Evolutionary conservation across 2,888 invertebrate species (phyloP).

Genomic region (Orchesellides sinensis): DNA sequence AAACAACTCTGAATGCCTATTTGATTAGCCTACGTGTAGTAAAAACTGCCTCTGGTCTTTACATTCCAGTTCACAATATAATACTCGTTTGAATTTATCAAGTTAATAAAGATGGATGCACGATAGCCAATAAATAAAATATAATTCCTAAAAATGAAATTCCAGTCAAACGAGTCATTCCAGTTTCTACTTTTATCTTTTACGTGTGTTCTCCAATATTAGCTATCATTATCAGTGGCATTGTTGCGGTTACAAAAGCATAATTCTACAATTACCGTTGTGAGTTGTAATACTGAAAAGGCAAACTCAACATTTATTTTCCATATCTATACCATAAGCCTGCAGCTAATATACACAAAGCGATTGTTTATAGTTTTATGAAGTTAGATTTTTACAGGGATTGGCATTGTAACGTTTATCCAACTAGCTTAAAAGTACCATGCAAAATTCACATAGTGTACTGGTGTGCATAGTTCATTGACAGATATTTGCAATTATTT

Average conservation of each 20-base stretch:
- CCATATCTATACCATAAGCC: no score
- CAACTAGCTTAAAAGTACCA: no score
- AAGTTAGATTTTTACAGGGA: no score
- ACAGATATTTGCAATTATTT: no score
- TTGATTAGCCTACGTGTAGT: no score
- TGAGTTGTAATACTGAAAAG: background rate
- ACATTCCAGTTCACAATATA: background rate
- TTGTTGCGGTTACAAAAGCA: background rate
- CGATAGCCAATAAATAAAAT: background rate
- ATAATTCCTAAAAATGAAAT: constrained; percentile 10
- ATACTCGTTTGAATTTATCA: background rate
- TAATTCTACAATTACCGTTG: background rate
- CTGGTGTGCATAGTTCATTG: no score
- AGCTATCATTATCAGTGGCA: background rate
- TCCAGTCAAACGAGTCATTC: constrained; percentile 41
- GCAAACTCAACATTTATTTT: background rate
- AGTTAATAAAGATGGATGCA: background rate
- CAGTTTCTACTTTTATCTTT: constrained; percentile 9
- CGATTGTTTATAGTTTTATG: background rate
- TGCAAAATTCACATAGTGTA: no score
- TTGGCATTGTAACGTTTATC: no score
- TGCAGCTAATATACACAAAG: no score
- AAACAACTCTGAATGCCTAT: background rate
- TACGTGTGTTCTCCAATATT: background rate
- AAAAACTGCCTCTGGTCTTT: background rate